Evolutionary conservation across 2,888 invertebrate genomes (phyloP).

Genomic region (Aphidius colemani): DNA sequence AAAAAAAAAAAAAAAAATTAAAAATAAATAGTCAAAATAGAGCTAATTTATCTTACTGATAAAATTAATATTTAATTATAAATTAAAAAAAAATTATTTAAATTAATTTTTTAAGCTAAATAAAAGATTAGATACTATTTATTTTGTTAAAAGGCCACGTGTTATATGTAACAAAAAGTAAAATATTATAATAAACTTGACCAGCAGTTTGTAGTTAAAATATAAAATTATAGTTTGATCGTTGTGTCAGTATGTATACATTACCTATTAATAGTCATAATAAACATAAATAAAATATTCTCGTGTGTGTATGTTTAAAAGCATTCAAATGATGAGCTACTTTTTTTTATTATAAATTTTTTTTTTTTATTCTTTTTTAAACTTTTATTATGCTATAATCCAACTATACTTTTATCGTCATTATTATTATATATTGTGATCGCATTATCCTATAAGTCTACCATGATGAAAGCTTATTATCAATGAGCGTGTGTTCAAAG

Average conservation of each 20-base stretch:
- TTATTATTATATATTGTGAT: neutral
- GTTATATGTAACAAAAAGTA: too few relatives aligned
- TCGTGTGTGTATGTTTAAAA: neutral
- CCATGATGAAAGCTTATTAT: constrained; percentile 19
- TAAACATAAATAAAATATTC: neutral
- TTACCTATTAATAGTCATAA: constrained; percentile 37
- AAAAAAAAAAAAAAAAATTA: too few relatives aligned
- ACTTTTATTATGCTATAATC: constrained; percentile 14
- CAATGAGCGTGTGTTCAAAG: constrained; percentile 13
- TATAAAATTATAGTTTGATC: constrained; percentile 30
- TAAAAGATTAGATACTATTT: too few relatives aligned
- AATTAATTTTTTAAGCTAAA: too few relatives aligned
- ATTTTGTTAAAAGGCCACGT: too few relatives aligned
- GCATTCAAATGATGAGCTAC: neutral
- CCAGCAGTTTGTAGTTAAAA: neutral
- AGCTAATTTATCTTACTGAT: too few relatives aligned
- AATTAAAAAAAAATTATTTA: too few relatives aligned
- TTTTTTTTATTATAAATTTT: neutral
- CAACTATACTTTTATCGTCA: constrained; percentile 8
- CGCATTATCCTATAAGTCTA: constrained; percentile 15
- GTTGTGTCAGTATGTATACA: constrained; percentile 32
- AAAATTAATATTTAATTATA: too few relatives aligned
- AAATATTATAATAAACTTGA: neutral
- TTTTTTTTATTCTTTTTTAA: too few relatives aligned
- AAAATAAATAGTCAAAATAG: too few relatives aligned